Percentiles rank a stretch among this genome's conserved stretches.
Evolutionary conservation across 2,113 vertebrate species (phyloP).

Genomic region (Callaeas wilsoni): DNA sequence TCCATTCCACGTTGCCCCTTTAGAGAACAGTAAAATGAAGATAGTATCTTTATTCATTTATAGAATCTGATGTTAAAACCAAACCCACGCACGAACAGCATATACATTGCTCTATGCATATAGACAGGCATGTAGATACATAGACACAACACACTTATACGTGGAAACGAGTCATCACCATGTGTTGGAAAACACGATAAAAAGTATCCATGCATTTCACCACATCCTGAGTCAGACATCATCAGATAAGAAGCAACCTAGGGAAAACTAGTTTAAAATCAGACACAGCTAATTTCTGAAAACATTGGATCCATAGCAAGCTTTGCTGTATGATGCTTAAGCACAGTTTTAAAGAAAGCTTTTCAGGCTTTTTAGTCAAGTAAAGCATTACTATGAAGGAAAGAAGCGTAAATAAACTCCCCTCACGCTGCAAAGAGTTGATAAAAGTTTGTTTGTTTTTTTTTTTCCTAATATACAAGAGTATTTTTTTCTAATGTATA

Average conservation of each 20-base stretch:
- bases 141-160: conserved; percentile 12
- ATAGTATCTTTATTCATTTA: conserved; percentile 65
- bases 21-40: conserved; percentile 61
- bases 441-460: background rate
- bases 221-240: background rate
- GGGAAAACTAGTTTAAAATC: conserved; percentile 28
- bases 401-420: background rate
- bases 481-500: background rate
- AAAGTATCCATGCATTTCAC: background rate
- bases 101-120: conserved; percentile 44
- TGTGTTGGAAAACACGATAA: background rate
- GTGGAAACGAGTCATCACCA: conserved; percentile 45
- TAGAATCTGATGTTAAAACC: conserved; percentile 62
- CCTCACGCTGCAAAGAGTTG: background rate
- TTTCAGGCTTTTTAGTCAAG: background rate
- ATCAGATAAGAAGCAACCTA: conserved; percentile 39
- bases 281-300: conserved; percentile 7
- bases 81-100: conserved; percentile 31
- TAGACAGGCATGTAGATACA: conserved; percentile 22
- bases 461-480: background rate
- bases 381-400: background rate
- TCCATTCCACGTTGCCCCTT: conserved; percentile 60
- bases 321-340: background rate
- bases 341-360: background rate
- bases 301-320: background rate